These are phyloP conservation scores for Drosophila quadrilineata DNA, from an alignment of 1,140 invertebrate genomes.

Conservation along the genomic window DNA sequence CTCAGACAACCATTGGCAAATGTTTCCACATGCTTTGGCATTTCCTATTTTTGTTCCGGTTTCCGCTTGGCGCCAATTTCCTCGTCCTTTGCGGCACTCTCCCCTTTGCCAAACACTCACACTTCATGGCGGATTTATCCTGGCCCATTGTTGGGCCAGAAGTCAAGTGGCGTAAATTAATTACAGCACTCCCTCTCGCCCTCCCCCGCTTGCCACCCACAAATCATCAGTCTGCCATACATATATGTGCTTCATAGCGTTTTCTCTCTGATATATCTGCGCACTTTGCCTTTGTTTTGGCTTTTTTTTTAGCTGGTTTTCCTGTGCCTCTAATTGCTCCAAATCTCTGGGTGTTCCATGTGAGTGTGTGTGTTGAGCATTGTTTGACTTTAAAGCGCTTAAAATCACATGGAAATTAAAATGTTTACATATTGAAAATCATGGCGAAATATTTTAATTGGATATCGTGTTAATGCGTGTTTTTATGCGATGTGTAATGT, in stretches of 20 bases:
- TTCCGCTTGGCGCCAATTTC: constrained; percentile 23
- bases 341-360: constrained; percentile 17
- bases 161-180: constrained; percentile 73
- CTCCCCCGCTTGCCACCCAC: not conserved
- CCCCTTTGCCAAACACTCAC: no score
- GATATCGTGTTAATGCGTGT: constrained; percentile 33
- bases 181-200: constrained; percentile 40
- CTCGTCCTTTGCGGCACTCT: constrained; percentile 31
- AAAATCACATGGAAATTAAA: constrained; percentile 33
- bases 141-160: constrained; percentile 38
- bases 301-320: constrained; percentile 7
- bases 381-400: constrained; percentile 29
- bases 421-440: constrained; percentile 52
- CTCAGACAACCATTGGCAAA: constrained; percentile 56
- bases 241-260: not conserved
- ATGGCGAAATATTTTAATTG: constrained; percentile 69
- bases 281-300: constrained; percentile 15
- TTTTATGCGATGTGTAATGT: not conserved
- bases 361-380: constrained; percentile 8
- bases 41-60: constrained; percentile 35
- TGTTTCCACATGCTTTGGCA: constrained; percentile 71
- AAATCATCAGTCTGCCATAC: no score
- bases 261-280: constrained; percentile 28
- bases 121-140: constrained; percentile 15
- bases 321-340: constrained; percentile 38